phyloP scores from a whole-genome alignment of 1,140 invertebrate species.

The Gryllus bimaculatus region DNA sequence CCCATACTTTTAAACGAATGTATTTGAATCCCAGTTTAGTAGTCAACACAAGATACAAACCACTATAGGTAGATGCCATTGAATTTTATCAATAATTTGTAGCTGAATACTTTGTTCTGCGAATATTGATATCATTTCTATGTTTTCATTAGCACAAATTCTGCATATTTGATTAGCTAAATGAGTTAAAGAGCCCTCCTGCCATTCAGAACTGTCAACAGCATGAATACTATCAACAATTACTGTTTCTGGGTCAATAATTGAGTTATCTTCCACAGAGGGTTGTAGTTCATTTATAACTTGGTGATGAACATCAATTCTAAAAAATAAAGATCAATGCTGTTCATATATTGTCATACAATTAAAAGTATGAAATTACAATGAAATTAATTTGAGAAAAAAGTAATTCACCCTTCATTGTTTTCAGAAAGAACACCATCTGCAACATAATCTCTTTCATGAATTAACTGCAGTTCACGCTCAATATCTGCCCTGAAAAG shows the following conservation, averaged over 20 bases:
- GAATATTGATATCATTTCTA: not conserved
- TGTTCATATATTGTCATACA: not conserved
- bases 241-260: not conserved
- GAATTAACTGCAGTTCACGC: not conserved
- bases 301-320: not conserved
- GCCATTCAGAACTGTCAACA: not conserved
- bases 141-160: slow-evolving; percentile 4
- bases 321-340: not conserved
- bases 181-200: not conserved
- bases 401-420: not conserved
- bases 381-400: not conserved
- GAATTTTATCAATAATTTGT: slow-evolving; percentile 7
- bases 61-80: slow-evolving; percentile 13
- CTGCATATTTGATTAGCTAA: not conserved
- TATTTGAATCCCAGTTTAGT: no score
- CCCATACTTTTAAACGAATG: no score
- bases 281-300: not conserved
- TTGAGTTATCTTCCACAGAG: not conserved
- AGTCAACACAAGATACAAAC: not conserved
- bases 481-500: not conserved
- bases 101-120: slow-evolving; percentile 6
- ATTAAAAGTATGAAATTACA: no score
- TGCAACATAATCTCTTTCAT: not conserved
- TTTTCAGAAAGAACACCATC: not conserved
- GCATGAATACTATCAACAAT: not conserved